A percentile compares a stretch with the other conserved stretches of the same genome.
phyloP scores from a whole-genome alignment of 2,888 invertebrate genomes.

The Nesidiocoris tenuis region DNA sequence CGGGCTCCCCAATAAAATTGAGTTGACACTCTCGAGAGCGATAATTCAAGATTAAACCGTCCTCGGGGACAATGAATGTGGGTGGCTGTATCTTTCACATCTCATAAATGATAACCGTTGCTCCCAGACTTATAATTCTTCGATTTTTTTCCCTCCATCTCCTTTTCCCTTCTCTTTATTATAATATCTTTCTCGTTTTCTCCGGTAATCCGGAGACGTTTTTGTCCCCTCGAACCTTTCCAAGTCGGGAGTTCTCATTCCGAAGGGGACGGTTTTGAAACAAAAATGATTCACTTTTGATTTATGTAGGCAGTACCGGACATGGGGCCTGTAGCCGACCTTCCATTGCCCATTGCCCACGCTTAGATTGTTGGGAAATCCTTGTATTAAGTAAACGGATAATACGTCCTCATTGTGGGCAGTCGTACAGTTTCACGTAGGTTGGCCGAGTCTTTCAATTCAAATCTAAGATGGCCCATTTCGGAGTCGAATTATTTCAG shows the following conservation, averaged over 20 bases:
- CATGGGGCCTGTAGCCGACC: background rate
- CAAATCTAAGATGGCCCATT: background rate
- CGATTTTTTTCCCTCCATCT: background rate
- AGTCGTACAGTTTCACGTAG: background rate
- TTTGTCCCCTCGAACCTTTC: background rate
- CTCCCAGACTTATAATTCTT: constrained; percentile 26
- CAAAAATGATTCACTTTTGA: background rate
- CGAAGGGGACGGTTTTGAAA: background rate
- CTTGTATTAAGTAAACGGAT: background rate
- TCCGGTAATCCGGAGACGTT: background rate
- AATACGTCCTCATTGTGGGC: background rate
- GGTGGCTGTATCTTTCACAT: constrained; percentile 26
- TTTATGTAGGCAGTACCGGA: background rate
- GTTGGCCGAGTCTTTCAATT: background rate
- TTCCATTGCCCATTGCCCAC: background rate
- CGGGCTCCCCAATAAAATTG: constrained; percentile 22
- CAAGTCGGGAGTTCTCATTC: background rate
- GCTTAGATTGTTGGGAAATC: background rate
- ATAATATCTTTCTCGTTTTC: background rate
- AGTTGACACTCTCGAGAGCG: constrained; percentile 36
- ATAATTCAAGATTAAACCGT: constrained; percentile 32
- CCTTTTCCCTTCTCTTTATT: background rate
- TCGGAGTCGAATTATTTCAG: background rate
- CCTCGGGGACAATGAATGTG: constrained; percentile 32
- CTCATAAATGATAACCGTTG: constrained; percentile 33